Percentiles rank a stretch among this genome's conserved stretches.
Evolutionary conservation across 2,797 vertebrate species (phyloP).

Genomic region (Galagoides demidoff): DNA sequence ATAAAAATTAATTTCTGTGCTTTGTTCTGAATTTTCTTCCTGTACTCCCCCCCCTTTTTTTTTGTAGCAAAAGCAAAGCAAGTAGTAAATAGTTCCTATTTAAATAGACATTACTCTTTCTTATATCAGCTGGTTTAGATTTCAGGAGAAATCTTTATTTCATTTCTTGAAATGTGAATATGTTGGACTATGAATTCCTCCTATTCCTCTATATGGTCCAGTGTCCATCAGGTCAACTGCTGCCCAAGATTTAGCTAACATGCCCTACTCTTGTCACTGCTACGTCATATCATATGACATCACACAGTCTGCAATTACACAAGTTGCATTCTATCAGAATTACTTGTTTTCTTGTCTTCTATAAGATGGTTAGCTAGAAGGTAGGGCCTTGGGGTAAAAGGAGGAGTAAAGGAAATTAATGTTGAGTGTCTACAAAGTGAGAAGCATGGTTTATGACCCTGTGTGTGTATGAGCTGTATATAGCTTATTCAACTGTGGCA

Average conservation of each 20-base stretch:
- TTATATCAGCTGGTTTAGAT: constrained; percentile 26
- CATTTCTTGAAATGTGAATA: constrained; percentile 50
- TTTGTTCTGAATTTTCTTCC: constrained; percentile 37
- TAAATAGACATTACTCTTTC: constrained; percentile 28
- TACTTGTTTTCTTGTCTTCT: background rate
- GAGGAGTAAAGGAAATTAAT: background rate
- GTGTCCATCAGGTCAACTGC: background rate
- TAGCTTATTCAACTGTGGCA: background rate
- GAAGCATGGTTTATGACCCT: background rate
- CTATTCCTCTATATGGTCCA: background rate
- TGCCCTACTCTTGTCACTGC: background rate
- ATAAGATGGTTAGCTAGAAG: background rate
- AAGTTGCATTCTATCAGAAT: background rate
- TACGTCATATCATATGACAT: background rate
- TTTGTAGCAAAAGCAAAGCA: constrained; percentile 27
- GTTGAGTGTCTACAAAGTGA: background rate
- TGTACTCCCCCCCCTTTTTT: background rate
- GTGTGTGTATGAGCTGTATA: background rate
- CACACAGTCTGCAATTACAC: background rate
- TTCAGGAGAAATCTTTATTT: constrained; percentile 14
- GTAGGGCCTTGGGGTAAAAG: background rate
- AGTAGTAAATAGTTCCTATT: background rate
- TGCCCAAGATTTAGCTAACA: background rate
- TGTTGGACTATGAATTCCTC: background rate
- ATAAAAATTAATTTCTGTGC: constrained; percentile 57